Base-by-base conservation (phyloP, 2,797 vertebrate species). In the Myoxocephalus aenaeus region DNA sequence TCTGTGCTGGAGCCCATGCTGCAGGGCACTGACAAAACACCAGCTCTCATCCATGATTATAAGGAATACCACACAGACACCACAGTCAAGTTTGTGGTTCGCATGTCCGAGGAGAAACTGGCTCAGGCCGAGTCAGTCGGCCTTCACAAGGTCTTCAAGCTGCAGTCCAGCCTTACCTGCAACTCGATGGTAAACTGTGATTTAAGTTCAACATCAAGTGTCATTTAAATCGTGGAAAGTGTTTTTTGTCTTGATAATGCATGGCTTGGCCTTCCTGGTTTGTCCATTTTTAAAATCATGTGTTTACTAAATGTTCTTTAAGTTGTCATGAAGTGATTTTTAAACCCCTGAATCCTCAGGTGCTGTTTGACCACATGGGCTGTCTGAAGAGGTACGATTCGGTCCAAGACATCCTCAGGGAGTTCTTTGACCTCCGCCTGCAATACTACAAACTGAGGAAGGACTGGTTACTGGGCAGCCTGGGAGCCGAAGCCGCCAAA, bases 281-380 rank as follows among this genome's bases (percentile, higher is more conserved):
- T 62, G 13, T 62, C 36, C 11, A 7, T 54, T 11, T 11, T 27
- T 27, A 7, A 54, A 54, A 27, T 54, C 22, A 3, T 51, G 10
- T n/a, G 5, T 36, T 15, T 17, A 17, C 2, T 2, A 27, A 5
- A 42, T 42, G 12, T 29, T 20, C 18, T 51, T 12, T 7, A 4
- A 44, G 11, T 27, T 53, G 9, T 27, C 34, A 38, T 27, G 42
- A 29, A 38, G 17, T 10, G 12, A 70, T 2, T 66, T 46, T 53
- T 10, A 18, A 36, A 29, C 6, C 0, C 0, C 2, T 6, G 27
- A 1, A 0, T 65, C 36, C 29, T n/a, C 50, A 99, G 98, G 98
- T 99, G 93, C 94, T 99, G 27, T 99, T 99, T 93, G 98, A 99
- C 93, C 98, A 99, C 90, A 99, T 99, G 98, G 98, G 98, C 29